Conservation (phyloP, 1,140 invertebrate species). For the Acarapis woodi region DNA sequence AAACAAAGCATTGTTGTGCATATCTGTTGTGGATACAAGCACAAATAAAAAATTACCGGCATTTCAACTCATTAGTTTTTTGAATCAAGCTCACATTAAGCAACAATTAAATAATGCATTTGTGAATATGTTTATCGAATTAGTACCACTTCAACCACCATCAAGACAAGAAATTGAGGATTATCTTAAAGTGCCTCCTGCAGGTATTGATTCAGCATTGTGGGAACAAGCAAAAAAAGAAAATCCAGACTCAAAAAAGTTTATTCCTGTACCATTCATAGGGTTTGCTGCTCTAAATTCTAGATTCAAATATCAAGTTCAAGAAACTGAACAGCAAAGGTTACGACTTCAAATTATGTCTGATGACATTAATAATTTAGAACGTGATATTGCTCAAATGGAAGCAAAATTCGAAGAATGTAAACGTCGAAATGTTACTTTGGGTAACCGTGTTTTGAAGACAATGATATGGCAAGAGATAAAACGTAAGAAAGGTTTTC, state of each 20-base stretch:
- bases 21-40: constrained; percentile 6
- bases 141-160: constrained; percentile 9
- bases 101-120: constrained; percentile 9
- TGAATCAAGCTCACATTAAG: constrained; percentile 8
- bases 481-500: constrained; percentile 46
- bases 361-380: constrained; percentile 6
- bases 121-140: constrained; percentile 4
- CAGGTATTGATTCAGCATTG: constrained; percentile 24
- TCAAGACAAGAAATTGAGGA: constrained; percentile 36
- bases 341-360: constrained; percentile 25
- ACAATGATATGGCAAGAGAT: constrained; percentile 61
- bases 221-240: constrained; percentile 56
- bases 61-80: constrained; percentile 5
- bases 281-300: constrained; percentile 58
- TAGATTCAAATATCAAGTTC: constrained; percentile 42
- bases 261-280: constrained; percentile 69
- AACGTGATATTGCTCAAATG: constrained; percentile 5
- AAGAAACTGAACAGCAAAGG: constrained; percentile 44
- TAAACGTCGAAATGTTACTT: constrained; percentile 4
- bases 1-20: constrained; percentile 7
- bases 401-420: constrained; percentile 10
- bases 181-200: constrained; percentile 60
- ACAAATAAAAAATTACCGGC: constrained; percentile 8
- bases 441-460: constrained; percentile 19
- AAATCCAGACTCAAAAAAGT: constrained; percentile 59